A percentile compares a stretch with the other conserved stretches of the same genome.
Evolutionary conservation across 2,113 vertebrate species (phyloP).

Genomic region (Rhea americana): DNA sequence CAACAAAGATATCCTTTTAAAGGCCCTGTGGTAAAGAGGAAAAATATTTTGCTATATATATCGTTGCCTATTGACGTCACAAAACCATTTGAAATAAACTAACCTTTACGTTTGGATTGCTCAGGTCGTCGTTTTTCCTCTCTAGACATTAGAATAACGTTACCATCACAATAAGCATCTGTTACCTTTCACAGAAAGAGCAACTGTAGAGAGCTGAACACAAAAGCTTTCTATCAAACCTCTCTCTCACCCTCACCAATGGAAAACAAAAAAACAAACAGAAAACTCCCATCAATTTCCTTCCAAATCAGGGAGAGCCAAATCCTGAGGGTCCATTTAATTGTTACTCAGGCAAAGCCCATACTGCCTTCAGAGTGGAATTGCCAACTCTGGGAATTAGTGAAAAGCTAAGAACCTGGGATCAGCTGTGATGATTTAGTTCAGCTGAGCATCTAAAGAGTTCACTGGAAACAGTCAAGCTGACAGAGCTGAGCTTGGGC

Average conservation of each 20-base stretch:
- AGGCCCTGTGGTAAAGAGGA: conserved; percentile 45
- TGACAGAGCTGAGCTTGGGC: neutral
- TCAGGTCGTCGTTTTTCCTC: conserved; percentile 11
- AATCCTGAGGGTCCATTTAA: neutral
- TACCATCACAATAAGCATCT: conserved; percentile 59
- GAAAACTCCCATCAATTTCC: neutral
- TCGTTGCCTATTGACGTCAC: conserved; percentile 48
- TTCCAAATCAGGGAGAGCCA: neutral
- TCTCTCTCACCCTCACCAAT: neutral
- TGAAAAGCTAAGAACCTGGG: conserved; percentile 18
- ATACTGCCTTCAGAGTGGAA: conserved; percentile 5
- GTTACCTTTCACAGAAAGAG: conserved; percentile 55
- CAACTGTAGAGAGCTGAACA: neutral
- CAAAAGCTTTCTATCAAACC: conserved; percentile 24
- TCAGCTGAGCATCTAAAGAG: neutral
- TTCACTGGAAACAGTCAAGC: neutral
- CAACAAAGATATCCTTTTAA: conserved; percentile 71
- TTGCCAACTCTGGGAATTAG: neutral
- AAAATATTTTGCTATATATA: conserved; percentile 73
- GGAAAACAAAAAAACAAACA: neutral
- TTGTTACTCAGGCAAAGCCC: neutral
- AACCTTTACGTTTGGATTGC: conserved; percentile 52
- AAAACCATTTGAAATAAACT: conserved; percentile 68
- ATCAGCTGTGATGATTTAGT: neutral
- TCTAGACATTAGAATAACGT: conserved; percentile 42